Conservation (phyloP, 2,888 invertebrate genomes). For the Drosophila sordidula region DNA sequence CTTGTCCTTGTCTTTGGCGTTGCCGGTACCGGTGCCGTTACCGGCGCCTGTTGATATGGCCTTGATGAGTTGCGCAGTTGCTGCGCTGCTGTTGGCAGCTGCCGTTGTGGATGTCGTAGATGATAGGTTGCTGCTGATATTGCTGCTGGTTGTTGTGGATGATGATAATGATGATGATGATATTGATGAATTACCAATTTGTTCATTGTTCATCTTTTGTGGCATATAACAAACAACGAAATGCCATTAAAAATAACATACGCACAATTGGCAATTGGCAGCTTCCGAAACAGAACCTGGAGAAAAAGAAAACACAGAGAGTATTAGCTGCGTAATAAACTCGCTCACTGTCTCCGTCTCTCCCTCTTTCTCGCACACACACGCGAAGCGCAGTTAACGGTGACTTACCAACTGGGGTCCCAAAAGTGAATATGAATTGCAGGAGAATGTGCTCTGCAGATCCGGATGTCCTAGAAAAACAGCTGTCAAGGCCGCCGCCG, state of each 20-base stretch:
- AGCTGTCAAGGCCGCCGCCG: conserved; percentile 57
- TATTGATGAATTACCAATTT: conserved; percentile 66
- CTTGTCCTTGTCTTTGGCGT: neutral
- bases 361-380: neutral
- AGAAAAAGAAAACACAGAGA: conserved; percentile 9
- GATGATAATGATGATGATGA: conserved; percentile 50
- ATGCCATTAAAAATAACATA: conserved; percentile 66
- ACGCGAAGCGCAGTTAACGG: conserved; percentile 9
- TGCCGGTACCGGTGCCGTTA: conserved; percentile 9
- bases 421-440: conserved; percentile 13
- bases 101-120: conserved; percentile 37
- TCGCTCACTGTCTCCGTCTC: conserved; percentile 4
- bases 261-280: conserved; percentile 17
- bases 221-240: conserved; percentile 66
- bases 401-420: conserved; percentile 40
- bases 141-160: conserved; percentile 27
- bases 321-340: conserved; percentile 19
- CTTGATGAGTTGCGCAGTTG: conserved; percentile 59
- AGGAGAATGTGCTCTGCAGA: conserved; percentile 28
- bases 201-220: conserved; percentile 83
- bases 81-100: conserved; percentile 34
- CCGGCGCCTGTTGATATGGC: conserved; percentile 60
- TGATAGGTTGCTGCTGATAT: conserved; percentile 22
- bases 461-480: conserved; percentile 50
- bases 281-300: conserved; percentile 21